Evolutionary conservation across 2,888 invertebrate species (phyloP), one percentile per base, ranked within the genome.

Genomic region (Unio pictorum): DNA sequence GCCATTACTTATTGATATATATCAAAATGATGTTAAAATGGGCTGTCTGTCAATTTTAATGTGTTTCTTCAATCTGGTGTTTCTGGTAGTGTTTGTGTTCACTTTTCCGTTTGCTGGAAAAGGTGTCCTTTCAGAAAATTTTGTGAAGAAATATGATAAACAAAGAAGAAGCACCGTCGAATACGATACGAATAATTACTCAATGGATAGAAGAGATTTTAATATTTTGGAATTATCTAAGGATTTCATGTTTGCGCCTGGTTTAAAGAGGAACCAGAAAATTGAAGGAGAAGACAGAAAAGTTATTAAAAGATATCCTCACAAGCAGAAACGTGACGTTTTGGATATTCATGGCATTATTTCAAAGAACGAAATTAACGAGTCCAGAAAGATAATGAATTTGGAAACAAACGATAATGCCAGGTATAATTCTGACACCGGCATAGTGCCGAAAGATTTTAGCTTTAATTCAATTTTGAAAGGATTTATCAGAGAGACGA

Each of bases 1-100:
- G 45, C 45, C 3, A 45, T 45, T 45, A 15, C 15, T 11, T 45
- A 45, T 45, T 45, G 45, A 45, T 45, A 45, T 45, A 45, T 45
- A 45, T 45, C 73, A 73, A 64, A 69, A 73, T 73, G 73, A 73
- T 45, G 18, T 59, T 69, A 73, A 66, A 67, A 73, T 73, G 73
- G 69, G 73, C 54, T 61, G 67, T 20, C 60, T 55, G 30, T 70
- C 69, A 65, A 70, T 60, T 55, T 55, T 34, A 64, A 64, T 73
- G 64, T 58, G 67, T 54, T 73, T 54, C 67, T 59, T 66, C 26
- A 64, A 67, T 62, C 34, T 73, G 60, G 15, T 69, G n/a, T 61
- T 58, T 61, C 7, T 67, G 30, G 60, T 60, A 17, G 61, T 66
- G 15, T 26, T 67, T 7, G 65, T 64, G 23, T 61, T 67, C 8